Base-by-base conservation (phyloP, 2,888 invertebrate genomes). In the Macaria notata region DNA sequence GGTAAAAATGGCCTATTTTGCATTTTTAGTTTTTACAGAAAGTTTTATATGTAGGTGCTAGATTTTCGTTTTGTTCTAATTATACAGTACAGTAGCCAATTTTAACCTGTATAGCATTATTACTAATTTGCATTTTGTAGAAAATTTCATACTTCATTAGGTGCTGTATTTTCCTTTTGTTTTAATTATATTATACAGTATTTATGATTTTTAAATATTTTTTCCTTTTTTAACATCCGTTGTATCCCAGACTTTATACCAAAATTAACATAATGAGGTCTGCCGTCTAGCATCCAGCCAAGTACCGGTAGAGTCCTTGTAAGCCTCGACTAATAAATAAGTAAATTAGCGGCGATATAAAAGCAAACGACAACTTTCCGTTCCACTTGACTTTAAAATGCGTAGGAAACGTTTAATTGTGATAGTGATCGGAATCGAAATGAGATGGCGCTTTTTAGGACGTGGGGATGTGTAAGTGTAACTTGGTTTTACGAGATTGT, bases 321-420 rank as follows among this genome's bases (percentile, higher is more conserved):
- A 59, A 63, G 54, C 59, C 61, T 59, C 19, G 7, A 7, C 7
- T 36, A 36, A 62, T 56, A 46, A 54, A 42, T 52, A 55, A 52
- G 42, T 48, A 63, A 61, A 66, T 63, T 52, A 63, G 65, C 67
- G 67, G 67, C 65, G 30, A 65, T 64, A 60, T 55, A 65, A 67
- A 67, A 61, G 67, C 62, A 45, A 41, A 50, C 54, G 55, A 31
- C 56, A 49, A 49, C 56, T 59, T 66, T 64, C 62, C 62, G 58
- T 62, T 44, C 44, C 9, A 39, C 47, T 56, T 51, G 45, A 61
- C 59, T 57, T 54, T 51, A 54, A 54, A 56, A 62, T 61, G 54
- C 45, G 44, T 54, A 59, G 49, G 61, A 58, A 61, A 66, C 19
- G 59, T 44, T 59, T 64, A 61, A 61, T 66, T 51, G 54, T 45